Evolutionary conservation across 2,113 vertebrate species (phyloP).

Genomic region (Pollimyrus isidori): DNA sequence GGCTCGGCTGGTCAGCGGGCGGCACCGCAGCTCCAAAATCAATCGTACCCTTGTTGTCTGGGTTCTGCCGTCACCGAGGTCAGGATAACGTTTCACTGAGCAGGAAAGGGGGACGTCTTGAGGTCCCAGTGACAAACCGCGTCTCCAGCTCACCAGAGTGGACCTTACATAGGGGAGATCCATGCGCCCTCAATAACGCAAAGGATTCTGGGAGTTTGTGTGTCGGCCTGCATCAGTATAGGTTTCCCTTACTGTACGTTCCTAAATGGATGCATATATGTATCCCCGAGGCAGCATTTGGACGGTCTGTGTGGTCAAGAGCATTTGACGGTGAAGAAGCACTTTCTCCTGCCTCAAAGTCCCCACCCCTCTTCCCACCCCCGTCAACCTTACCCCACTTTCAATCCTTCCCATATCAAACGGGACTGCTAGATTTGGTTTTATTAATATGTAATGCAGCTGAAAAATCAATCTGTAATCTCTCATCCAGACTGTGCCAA

Average conservation of each 20-base stretch:
- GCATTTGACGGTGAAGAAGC: not conserved
- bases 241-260: slow-evolving; percentile 23
- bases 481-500: slow-evolving; percentile 41
- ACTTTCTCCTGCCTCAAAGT: slow-evolving; percentile 21
- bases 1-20: slow-evolving; percentile 21
- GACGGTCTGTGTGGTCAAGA: slow-evolving; percentile 20
- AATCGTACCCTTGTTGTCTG: slow-evolving; percentile 29
- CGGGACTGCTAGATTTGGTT: slow-evolving; percentile 40
- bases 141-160: slow-evolving; percentile 6
- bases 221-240: slow-evolving; percentile 16
- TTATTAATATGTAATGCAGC: slow-evolving; percentile 64
- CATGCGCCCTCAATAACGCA: not conserved
- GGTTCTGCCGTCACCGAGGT: slow-evolving; percentile 21
- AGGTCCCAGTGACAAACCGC: not conserved
- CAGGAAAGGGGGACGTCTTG: slow-evolving; percentile 2
- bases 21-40: slow-evolving; percentile 35
- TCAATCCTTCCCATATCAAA: slow-evolving; percentile 7
- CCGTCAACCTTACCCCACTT: not conserved
- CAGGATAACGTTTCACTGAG: slow-evolving; percentile 25
- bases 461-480: slow-evolving; percentile 66
- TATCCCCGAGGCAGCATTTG: slow-evolving; percentile 11
- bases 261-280: slow-evolving; percentile 10
- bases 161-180: not conserved
- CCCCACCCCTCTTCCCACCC: slow-evolving; percentile 11
- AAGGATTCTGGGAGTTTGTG: slow-evolving; percentile 1